phyloP scores from a whole-genome alignment of 35 echinoderm and acorn worm species.

The Ophioderma brevispina region DNA sequence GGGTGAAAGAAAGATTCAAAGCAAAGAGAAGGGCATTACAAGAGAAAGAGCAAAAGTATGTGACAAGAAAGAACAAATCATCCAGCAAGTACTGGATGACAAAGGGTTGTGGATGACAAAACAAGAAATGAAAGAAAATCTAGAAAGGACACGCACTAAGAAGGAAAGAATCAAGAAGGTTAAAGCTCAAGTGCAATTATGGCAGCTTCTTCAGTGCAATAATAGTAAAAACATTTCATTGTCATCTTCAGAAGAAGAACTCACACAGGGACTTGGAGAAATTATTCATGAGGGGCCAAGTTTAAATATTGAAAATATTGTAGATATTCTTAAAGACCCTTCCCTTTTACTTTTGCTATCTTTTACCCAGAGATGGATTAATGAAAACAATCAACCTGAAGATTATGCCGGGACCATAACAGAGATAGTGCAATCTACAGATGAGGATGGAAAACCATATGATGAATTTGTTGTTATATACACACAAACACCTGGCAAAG shows the following conservation, averaged over 20 bases:
- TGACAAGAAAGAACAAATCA: background rate
- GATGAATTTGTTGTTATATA: no score
- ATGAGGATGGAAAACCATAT: no score
- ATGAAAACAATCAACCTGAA: no score
- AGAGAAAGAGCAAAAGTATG: background rate
- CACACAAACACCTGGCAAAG: no score
- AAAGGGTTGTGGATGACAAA: background rate
- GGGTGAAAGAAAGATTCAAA: background rate
- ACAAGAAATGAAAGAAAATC: background rate
- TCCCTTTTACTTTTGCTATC: no score
- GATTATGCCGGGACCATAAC: no score
- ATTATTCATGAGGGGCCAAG: no score
- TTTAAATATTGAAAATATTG: no score
- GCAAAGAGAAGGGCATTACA: background rate
- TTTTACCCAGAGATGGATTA: no score
- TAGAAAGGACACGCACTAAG: background rate
- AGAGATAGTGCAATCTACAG: no score
- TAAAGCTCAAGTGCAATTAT: background rate
- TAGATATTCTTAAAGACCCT: no score
- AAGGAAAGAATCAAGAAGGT: background rate
- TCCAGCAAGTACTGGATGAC: background rate
- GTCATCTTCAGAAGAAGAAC: background rate
- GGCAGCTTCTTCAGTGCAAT: background rate
- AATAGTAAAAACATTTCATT: background rate
- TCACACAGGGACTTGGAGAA: no score